Evolutionary conservation across 53 echinoderm and acorn worm species (phyloP).

Genomic region (Stichopus horrens): DNA sequence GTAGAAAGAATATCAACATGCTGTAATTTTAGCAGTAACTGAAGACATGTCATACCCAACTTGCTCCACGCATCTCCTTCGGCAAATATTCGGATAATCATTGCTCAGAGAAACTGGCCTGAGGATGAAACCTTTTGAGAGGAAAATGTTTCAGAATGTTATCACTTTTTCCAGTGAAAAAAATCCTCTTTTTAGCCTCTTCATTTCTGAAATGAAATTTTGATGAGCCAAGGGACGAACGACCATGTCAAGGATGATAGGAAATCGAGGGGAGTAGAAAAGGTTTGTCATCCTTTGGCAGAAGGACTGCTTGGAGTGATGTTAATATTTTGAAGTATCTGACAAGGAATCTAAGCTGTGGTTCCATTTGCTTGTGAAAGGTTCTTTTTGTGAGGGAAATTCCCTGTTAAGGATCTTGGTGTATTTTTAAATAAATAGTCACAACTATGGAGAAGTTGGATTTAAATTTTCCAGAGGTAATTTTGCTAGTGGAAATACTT

Average conservation of each 20-base stretch:
- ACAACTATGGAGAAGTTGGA: no score
- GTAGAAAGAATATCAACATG: no score
- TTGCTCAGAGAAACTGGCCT: neutral
- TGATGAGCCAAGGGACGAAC: slow-evolving; percentile 28
- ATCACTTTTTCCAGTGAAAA: neutral
- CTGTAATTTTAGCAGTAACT: no score
- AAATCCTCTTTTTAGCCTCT: slow-evolving; percentile 3
- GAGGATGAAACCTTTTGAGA: neutral
- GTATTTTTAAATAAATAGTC: neutral
- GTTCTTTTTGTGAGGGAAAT: neutral
- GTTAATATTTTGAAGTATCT: neutral
- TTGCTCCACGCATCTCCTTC: no score
- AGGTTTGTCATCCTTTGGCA: neutral
- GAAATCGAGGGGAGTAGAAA: neutral
- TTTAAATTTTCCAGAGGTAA: no score
- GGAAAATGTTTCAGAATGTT: slow-evolving; percentile 14
- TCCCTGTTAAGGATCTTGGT: neutral
- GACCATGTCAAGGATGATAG: slow-evolving; percentile 32
- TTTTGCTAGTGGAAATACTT: no score
- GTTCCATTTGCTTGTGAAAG: neutral
- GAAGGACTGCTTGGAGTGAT: neutral
- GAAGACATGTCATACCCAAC: no score
- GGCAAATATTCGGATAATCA: neutral
- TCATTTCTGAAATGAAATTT: slow-evolving; percentile 31
- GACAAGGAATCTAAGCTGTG: neutral